phyloP scores from a whole-genome alignment of 2,888 invertebrate genomes.

The Patella depressa region DNA sequence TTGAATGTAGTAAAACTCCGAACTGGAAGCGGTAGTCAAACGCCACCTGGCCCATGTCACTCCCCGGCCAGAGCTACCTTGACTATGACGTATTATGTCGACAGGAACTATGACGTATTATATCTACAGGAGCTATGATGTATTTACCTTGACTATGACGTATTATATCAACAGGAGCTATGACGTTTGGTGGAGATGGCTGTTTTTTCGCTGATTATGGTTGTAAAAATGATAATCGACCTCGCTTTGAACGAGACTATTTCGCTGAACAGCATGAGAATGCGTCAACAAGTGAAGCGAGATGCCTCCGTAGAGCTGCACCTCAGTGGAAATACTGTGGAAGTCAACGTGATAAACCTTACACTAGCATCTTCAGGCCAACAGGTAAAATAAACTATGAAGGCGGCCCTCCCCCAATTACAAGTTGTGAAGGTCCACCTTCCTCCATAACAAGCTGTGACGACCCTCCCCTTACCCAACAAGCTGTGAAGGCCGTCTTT shows the following conservation, averaged over 20 bases:
- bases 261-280: slow-evolving; percentile 38
- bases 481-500: too few species aligned
- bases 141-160: too few species aligned
- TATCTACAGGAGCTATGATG: slow-evolving; percentile 42
- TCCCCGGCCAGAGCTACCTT: too few species aligned
- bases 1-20: too few species aligned
- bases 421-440: too few species aligned
- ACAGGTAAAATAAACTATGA: slow-evolving; percentile 37
- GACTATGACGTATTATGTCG: not conserved
- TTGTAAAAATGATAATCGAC: slow-evolving; percentile 37
- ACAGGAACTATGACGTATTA: slow-evolving; percentile 42
- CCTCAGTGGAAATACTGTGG: slow-evolving; percentile 47
- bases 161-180: slow-evolving; percentile 37
- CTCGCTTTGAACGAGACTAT: slow-evolving; percentile 29
- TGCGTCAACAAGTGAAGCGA: slow-evolving; percentile 34
- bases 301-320: slow-evolving; percentile 40
- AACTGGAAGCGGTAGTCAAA: too few species aligned
- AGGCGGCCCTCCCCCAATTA: too few species aligned
- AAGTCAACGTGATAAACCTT: slow-evolving; percentile 34
- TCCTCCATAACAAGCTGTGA: too few species aligned
- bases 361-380: slow-evolving; percentile 47
- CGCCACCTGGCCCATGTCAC: too few species aligned
- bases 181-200: slow-evolving; percentile 44
- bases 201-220: slow-evolving; percentile 46
- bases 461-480: too few species aligned